Base-by-base conservation (phyloP, 2,113 vertebrate species). In the Alethe castanea region DNA sequence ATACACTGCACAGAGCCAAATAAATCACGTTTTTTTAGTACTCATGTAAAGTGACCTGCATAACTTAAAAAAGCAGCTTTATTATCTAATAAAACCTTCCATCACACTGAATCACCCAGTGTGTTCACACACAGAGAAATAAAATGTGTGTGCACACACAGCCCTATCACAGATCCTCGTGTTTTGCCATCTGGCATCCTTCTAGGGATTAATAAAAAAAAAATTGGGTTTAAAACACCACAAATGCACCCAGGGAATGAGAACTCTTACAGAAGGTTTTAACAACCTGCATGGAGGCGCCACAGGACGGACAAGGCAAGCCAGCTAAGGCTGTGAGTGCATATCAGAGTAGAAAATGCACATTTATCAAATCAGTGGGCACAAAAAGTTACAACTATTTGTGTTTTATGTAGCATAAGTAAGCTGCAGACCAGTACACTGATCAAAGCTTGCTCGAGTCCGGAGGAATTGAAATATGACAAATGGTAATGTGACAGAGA, bases 401-500 rank as follows among this genome's bases (percentile, higher is more conserved):
- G 60, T 0, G 2, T 59, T 94, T 91, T 80, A 90, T 67, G 81
- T 77, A 92, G 84, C 90, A 36, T 62, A 76, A 96, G n/a, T 79
- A 84, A 95, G 62, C 47, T 70, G 79, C 91, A 93, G 88, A 81
- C 35, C 66, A 77, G 38, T 47, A 40, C 1, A 62, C 2, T 86
- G 78, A 90, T 92, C 81, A 92, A 91, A 77, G 84, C 78, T 81
- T 60, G 60, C 47, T 95, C 0, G 1, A 71, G 67, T 50, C 81
- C 53, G 10, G n/a, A 78, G 86, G 73, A 91, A 90, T 8, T 40
- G 61, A 74, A 94, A 93, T 78, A 79, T n/a, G 93, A 82, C 26
- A 92, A 91, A 88, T 84, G 53, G 53, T 90, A 95, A 97, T 28
- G 88, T 52, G 13, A 82, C 87, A 93, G 81, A 95, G 81, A 94